Evolutionary conservation across 2,113 vertebrate species (phyloP), one percentile per base, ranked within the genome.

Genomic region (Halcyon senegalensis): DNA sequence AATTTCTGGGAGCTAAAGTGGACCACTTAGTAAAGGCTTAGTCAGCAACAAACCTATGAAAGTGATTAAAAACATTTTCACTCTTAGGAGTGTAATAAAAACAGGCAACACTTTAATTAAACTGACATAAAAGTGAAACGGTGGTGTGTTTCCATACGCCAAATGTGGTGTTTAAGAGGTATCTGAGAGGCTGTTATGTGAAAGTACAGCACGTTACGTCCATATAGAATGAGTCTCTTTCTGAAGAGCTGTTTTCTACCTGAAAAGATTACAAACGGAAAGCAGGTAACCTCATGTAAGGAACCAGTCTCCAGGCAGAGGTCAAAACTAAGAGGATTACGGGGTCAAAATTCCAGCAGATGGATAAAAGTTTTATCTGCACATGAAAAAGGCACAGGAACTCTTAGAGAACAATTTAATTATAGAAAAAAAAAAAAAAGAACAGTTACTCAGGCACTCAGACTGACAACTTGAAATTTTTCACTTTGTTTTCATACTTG

Each of bases 301-400:
- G 55, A 91, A 13, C 66, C 56, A 59, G 23, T 35, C 80, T 87
- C 73, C 55, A 80, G 90, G 63, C 87, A 94, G 76, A 88, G 62
- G 72, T 60, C 95, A 75, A 28, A 76, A 74, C 91, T 97, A 95
- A 97, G 88, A 95, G 87, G 93, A 97, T 97, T 94, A 95, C 53
- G 58, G 81, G 91, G 94, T 94, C 90, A 97, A 94, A 95, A 95
- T 92, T 93, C 86, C 75, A 95, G 73, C 89, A 87, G 70, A 93
- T 77, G 81, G 75, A 92, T 80, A 93, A 93, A 74, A 60, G 86
- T 66, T 91, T 96, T 81, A 89, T 95, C 78, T 81, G 84, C 67
- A 89, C 90, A 78, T 75, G 86, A 79, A 72, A 86, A 75, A 79
- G 82, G 89, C 33, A 59, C 24, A 59, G 76, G 89, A 92, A 78